A percentile compares a stretch with the other conserved stretches of the same genome.
These are phyloP conservation scores for Silurus aristotelis DNA, from an alignment of 2,797 vertebrate species.

Conservation along the genomic window DNA sequence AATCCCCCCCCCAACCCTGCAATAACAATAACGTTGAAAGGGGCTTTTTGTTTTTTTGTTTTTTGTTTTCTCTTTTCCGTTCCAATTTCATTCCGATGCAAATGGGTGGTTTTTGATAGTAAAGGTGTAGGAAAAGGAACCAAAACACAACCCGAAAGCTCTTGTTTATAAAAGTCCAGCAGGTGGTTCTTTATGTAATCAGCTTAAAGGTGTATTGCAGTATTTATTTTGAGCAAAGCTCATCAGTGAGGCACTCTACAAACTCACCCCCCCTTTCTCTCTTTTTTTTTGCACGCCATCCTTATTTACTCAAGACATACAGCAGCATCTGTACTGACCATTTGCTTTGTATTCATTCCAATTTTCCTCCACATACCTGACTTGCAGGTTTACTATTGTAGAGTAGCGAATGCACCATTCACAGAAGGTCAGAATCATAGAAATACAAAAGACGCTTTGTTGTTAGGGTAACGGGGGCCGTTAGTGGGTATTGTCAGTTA, in stretches of 20 bases:
- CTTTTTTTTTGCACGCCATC: background rate
- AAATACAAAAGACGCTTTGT: background rate
- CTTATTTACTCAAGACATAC: background rate
- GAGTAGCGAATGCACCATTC: background rate
- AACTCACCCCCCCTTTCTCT: background rate
- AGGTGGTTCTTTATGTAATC: constrained; percentile 71
- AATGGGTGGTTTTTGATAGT: background rate
- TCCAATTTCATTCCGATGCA: background rate
- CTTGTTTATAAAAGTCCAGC: constrained; percentile 65
- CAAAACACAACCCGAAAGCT: constrained; percentile 58
- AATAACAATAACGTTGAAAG: background rate
- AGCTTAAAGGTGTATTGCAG: constrained; percentile 63
- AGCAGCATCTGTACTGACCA: background rate
- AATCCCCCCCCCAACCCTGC: background rate
- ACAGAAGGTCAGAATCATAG: background rate
- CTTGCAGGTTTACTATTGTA: background rate
- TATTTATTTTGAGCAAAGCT: constrained; percentile 55
- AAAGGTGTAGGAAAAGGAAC: background rate
- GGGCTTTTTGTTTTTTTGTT: background rate
- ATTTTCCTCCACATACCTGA: background rate
- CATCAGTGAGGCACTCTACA: constrained; percentile 38
- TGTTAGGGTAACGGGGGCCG: background rate
- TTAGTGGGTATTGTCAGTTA: background rate
- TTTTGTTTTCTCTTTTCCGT: too few relatives aligned
- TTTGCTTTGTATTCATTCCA: background rate